A percentile compares a stretch with the other conserved stretches of the same genome.
phyloP scores from a whole-genome alignment of 2,797 vertebrate genomes.

The Eremophila alpestris region DNA sequence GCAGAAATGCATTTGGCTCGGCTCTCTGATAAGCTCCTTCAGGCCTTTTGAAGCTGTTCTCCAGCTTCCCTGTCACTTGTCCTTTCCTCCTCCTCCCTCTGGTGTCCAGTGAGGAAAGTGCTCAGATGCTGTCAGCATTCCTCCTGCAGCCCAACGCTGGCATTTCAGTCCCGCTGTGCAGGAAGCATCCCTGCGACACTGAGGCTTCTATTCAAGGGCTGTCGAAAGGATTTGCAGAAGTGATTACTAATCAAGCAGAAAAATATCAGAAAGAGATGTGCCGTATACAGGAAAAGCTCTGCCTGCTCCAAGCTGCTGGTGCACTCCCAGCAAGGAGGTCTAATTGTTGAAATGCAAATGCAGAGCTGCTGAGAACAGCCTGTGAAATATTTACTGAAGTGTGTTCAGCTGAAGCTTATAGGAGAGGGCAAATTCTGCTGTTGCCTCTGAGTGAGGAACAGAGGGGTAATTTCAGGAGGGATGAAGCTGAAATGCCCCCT shows the following conservation, averaged over 20 bases:
- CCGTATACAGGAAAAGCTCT: not conserved
- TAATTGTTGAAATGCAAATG: constrained; percentile 48
- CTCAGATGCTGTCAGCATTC: not conserved
- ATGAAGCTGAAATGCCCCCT: not conserved
- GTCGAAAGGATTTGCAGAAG: constrained; percentile 28
- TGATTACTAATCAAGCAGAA: constrained; percentile 64
- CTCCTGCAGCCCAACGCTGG: not conserved
- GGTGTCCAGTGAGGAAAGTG: constrained; percentile 59
- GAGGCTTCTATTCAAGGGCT: not conserved
- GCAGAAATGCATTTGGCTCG: not conserved
- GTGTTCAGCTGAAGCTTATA: not conserved
- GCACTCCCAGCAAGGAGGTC: not conserved
- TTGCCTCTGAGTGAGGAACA: not conserved
- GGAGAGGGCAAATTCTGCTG: not conserved
- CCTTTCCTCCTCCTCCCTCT: constrained; percentile 66
- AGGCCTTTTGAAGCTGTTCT: not conserved
- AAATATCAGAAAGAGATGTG: constrained; percentile 21
- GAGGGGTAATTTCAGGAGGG: not conserved
- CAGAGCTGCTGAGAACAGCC: not conserved
- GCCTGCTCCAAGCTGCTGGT: constrained; percentile 10
- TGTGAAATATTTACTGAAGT: constrained; percentile 11
- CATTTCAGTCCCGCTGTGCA: not conserved
- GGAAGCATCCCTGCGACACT: not conserved
- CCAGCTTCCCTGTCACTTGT: not conserved
- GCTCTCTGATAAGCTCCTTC: not conserved